phyloP scores from a whole-genome alignment of 2,113 vertebrate genomes.

The Manacus vitellinus region DNA sequence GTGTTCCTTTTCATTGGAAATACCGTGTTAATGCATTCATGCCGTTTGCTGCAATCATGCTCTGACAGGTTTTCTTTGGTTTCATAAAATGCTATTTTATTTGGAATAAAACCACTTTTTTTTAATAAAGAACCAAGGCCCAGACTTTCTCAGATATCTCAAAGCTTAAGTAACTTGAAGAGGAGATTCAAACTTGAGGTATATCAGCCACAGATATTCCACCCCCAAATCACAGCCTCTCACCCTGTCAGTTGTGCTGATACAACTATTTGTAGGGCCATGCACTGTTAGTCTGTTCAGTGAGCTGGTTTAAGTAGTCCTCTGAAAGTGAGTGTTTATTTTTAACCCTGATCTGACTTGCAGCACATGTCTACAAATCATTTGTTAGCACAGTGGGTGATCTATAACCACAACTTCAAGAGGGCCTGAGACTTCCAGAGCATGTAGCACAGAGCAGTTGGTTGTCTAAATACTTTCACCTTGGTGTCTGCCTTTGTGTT shows the following conservation, averaged over 20 bases:
- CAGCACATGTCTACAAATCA: neutral
- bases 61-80: neutral
- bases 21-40: neutral
- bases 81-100: neutral
- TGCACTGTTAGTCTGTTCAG: neutral
- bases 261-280: neutral
- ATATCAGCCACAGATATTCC: neutral
- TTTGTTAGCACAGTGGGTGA: neutral
- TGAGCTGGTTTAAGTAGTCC: neutral
- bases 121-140: neutral
- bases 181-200: neutral
- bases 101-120: neutral
- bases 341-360: slow-evolving; percentile 39
- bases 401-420: neutral
- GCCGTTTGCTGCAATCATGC: neutral
- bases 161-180: neutral
- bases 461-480: neutral
- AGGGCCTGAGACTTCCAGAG: neutral
- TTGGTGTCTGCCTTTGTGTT: neutral
- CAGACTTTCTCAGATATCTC: neutral
- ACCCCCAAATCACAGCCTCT: neutral
- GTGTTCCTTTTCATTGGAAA: neutral
- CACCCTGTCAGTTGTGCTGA: slow-evolving; percentile 10
- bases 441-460: fast-evolving
- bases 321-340: slow-evolving; percentile 20